Base-by-base conservation (phyloP, 2,888 invertebrate genomes). In the Sphinx pinastri region DNA sequence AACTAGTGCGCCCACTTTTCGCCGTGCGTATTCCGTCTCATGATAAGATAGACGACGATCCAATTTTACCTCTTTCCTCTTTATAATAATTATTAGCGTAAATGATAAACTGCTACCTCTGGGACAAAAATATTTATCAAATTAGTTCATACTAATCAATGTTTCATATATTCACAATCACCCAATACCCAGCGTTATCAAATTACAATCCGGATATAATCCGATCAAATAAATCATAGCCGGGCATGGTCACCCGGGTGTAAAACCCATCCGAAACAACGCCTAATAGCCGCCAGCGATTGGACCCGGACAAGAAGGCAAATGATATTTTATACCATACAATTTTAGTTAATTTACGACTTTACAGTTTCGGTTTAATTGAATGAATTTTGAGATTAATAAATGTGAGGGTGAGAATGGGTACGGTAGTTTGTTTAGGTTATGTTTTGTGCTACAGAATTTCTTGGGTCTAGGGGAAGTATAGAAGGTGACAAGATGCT, bases 281-380 rank as follows among this genome's bases (percentile, higher is more conserved):
- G 45, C 45, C 45, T 60, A 60, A 47, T 60, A 60, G 60, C 60
- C 60, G n/a, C 45, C 60, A 12, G 60, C 60, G 16, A 60, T 60
- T 47, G 45, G 47, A 16, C 12, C 60, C 60, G 16, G 60, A 16
- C 60, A 60, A 60, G 60, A 60, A 60, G 16, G 11, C 60, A 47
- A 47, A 60, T 47, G 16, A 54, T 60, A 60, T 47, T 45, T 38
- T 60, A 60, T 16, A 16, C 16, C 47, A 60, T 13, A 60, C 60
- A 60, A 60, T 60, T 60, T 60, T 60, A 60, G 60, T 60, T 38
- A 60, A 60, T 60, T 60, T 60, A 60, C 12, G 19, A 47, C 60
- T 47, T 16, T 16, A 54, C 12, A 16, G 47, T 60, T 60, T 45
- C 12, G 45, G 16, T 60, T 60, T 60, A n/a, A 60, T 60, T 60